phyloP scores from a whole-genome alignment of 2,113 vertebrate genomes.

The Aldabrachelys gigantea region DNA sequence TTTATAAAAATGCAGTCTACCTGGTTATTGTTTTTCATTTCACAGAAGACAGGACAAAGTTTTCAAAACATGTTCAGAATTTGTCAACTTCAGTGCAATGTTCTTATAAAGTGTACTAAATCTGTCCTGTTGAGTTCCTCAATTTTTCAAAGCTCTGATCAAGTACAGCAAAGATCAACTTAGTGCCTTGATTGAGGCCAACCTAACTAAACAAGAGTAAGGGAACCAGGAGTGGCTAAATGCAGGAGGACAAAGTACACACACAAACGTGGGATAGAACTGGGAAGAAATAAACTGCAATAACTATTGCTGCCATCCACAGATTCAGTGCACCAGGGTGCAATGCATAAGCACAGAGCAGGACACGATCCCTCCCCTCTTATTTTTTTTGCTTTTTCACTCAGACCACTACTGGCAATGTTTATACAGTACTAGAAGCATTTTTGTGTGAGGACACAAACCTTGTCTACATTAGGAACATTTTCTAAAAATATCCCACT shows the following conservation, averaged over 20 bases:
- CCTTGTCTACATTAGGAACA: background rate
- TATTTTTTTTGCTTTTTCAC: background rate
- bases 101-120: background rate
- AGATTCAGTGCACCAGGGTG: background rate
- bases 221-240: background rate
- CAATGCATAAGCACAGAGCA: background rate
- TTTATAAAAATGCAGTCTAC: background rate
- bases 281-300: background rate
- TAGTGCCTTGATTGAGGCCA: background rate
- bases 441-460: background rate
- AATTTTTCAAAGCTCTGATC: background rate
- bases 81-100: background rate
- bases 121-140: background rate
- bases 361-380: background rate
- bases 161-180: background rate
- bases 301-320: slow-evolving; percentile 5
- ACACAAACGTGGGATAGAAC: background rate
- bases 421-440: background rate
- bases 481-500: background rate
- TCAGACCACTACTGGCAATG: background rate
- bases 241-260: background rate
- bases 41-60: background rate
- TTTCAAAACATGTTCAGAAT: background rate
- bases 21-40: background rate
- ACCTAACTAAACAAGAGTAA: background rate